These are phyloP conservation scores for Ophion ellenae DNA, from an alignment of 2,888 invertebrate genomes.

Conservation along the genomic window DNA sequence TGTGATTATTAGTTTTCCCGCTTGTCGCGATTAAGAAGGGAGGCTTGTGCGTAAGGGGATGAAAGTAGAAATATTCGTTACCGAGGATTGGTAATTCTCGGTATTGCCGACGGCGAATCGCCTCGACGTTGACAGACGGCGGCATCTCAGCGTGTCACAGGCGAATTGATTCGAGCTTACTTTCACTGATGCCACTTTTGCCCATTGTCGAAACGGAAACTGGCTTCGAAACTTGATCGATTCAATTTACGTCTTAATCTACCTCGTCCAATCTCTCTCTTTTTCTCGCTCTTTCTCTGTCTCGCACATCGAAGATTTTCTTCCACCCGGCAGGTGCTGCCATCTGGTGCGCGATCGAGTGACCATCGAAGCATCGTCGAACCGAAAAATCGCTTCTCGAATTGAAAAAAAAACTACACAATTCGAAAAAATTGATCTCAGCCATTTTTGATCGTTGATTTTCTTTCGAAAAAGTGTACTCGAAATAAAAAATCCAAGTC, in stretches of 20 bases:
- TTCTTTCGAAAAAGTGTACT: no score
- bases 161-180: conserved; percentile 10
- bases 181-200: conserved; percentile 14
- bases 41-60: conserved; percentile 28
- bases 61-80: conserved; percentile 64
- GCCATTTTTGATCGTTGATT: no score
- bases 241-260: conserved; percentile 2
- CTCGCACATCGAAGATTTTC: conserved; percentile 15
- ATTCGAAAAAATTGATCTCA: neutral
- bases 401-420: neutral
- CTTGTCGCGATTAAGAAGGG: conserved; percentile 5
- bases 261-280: conserved; percentile 6
- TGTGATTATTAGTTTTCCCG: neutral
- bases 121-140: conserved; percentile 25
- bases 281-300: conserved; percentile 14
- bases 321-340: conserved; percentile 80
- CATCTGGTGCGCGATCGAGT: conserved; percentile 71
- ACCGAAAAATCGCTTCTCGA: neutral
- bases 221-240: conserved; percentile 20
- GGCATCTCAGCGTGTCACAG: conserved; percentile 18
- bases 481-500: no score
- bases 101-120: conserved; percentile 64
- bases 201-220: conserved; percentile 38
- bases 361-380: conserved; percentile 11
- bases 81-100: conserved; percentile 62